These are phyloP conservation scores for Carassius gibelio DNA, from an alignment of 2,113 vertebrate species.

Conservation along the genomic window DNA sequence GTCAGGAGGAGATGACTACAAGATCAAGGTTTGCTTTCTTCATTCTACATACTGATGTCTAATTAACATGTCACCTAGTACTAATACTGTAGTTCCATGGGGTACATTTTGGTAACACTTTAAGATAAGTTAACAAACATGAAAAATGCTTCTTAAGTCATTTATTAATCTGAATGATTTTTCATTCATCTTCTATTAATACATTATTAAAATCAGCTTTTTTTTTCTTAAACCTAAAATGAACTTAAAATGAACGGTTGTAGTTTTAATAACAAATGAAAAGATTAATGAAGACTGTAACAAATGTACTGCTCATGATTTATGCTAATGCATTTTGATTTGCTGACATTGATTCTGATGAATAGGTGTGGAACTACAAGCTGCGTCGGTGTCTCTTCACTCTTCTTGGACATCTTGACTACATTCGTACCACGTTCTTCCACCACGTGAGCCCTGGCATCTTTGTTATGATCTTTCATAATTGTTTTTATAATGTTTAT, in stretches of 20 bases:
- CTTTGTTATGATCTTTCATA: not conserved
- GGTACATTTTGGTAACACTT: not conserved
- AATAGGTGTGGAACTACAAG: conserved; percentile 97
- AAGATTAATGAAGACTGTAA: not conserved
- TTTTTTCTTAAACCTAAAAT: no score
- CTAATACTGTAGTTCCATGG: not conserved
- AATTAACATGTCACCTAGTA: not conserved
- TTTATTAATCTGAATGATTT: not conserved
- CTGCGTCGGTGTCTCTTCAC: conserved; percentile 95
- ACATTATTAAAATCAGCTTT: not conserved
- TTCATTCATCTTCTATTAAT: no score
- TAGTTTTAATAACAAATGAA: not conserved
- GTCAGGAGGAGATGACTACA: conserved; percentile 96
- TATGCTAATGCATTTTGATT: not conserved
- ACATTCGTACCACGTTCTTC: conserved; percentile 97
- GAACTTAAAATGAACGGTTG: not conserved
- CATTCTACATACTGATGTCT: no score
- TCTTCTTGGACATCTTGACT: conserved; percentile 92
- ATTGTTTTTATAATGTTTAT: not conserved
- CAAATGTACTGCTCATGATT: not conserved
- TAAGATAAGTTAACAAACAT: not conserved
- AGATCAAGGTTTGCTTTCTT: conserved; percentile 86
- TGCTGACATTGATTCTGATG: not conserved
- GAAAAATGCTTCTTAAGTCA: not conserved
- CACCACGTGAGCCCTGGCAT: conserved; percentile 84